phyloP scores from a whole-genome alignment of 2,888 invertebrate species.

The Nephrotoma appendiculata region DNA sequence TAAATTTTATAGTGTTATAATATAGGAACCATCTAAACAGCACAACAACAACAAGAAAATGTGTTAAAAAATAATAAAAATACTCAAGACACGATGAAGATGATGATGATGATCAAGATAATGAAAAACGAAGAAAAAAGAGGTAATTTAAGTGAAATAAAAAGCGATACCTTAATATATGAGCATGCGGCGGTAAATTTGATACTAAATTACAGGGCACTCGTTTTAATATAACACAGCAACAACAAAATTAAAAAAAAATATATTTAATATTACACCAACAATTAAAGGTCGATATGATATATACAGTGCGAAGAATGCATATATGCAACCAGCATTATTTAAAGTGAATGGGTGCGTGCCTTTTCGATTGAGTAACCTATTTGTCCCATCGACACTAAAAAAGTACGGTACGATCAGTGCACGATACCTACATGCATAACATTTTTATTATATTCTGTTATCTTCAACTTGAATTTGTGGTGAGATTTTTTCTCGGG shows the following conservation, averaged over 20 bases:
- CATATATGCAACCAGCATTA: background rate
- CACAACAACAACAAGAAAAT: background rate
- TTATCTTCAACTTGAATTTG: background rate
- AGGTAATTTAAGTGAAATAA: background rate
- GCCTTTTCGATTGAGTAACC: background rate
- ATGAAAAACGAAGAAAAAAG: background rate
- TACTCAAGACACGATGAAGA: background rate
- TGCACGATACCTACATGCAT: background rate
- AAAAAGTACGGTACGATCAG: background rate
- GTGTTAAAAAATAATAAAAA: background rate
- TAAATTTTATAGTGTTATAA: background rate
- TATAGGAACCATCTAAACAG: background rate
- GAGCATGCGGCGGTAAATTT: background rate
- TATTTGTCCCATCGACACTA: background rate
- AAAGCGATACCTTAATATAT: background rate
- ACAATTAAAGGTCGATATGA: background rate
- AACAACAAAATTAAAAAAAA: background rate
- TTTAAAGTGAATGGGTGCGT: background rate
- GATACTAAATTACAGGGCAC: background rate
- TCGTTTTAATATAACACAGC: background rate
- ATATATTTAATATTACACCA: background rate
- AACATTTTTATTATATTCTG: background rate
- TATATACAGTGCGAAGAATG: background rate
- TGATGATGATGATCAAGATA: background rate
- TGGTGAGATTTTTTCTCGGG: constrained; percentile 4